These are phyloP conservation scores for Lycaena phlaeas DNA, from an alignment of 2,888 invertebrate genomes.

Conservation along the genomic window DNA sequence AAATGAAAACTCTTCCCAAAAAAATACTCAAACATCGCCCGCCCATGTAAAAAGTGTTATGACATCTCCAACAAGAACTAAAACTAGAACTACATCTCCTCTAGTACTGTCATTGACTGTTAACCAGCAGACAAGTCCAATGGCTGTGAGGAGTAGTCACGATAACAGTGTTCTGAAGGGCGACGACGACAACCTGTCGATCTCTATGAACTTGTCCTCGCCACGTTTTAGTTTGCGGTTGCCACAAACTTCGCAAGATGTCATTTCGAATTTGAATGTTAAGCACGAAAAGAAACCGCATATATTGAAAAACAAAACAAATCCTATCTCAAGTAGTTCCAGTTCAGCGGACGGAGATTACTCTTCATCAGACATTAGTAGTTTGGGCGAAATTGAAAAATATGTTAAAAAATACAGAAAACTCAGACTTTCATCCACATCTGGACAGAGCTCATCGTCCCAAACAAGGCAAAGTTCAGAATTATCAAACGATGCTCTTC, in stretches of 20 bases:
- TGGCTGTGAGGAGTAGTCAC: constrained; percentile 25
- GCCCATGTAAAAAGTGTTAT: constrained; percentile 54
- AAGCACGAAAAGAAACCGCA: constrained; percentile 15
- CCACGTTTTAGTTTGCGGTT: constrained; percentile 55
- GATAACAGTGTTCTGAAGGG: too few relatives aligned
- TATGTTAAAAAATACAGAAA: constrained; percentile 33
- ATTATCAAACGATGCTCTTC: constrained; percentile 37
- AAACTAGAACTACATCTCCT: constrained; percentile 60
- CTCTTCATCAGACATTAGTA: constrained; percentile 58
- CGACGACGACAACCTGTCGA: constrained; percentile 36
- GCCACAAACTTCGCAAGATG: constrained; percentile 46
- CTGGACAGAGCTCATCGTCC: constrained; percentile 44
- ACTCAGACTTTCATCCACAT: constrained; percentile 30
- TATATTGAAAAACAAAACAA: constrained; percentile 23
- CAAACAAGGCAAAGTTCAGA: constrained; percentile 35
- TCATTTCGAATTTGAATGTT: constrained; percentile 39
- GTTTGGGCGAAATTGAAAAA: constrained; percentile 51
- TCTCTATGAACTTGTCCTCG: constrained; percentile 57
- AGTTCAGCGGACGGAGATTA: constrained; percentile 51
- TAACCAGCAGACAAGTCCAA: constrained; percentile 53
- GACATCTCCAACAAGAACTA: constrained; percentile 59
- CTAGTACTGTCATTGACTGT: constrained; percentile 34
- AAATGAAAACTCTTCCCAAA: constrained; percentile 42
- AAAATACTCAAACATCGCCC: constrained; percentile 64
- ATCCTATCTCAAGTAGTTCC: constrained; percentile 30